Conservation (phyloP, 1,140 invertebrate species). For the Ganaspis sp. region DNA sequence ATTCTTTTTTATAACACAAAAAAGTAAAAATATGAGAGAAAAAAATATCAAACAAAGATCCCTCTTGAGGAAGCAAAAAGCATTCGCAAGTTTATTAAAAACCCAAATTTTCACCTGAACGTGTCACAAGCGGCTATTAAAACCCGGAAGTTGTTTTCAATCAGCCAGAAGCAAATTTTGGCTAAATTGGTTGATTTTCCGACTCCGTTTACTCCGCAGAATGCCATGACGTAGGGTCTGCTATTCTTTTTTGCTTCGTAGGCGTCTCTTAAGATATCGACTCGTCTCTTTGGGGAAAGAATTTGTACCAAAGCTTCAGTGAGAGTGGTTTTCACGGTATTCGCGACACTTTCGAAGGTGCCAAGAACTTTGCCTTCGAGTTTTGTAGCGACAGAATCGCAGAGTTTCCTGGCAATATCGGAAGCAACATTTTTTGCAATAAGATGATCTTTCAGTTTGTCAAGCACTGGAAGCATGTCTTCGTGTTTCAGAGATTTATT, state of each 20-base stretch:
- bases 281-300: constrained; percentile 93
- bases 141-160: constrained; percentile 97
- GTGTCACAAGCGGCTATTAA: constrained; percentile 99
- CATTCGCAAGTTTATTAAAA: no score
- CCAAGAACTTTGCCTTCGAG: constrained; percentile 96
- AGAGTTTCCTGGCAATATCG: constrained; percentile 96
- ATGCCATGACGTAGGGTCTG: constrained; percentile 96
- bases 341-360: constrained; percentile 93
- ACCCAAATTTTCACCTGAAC: constrained; percentile 80
- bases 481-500: constrained; percentile 85
- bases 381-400: constrained; percentile 94
- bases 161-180: constrained; percentile 99
- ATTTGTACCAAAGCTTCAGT: constrained; percentile 93
- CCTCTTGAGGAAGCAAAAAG: no score
- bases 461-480: constrained; percentile 90
- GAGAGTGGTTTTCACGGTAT: constrained; percentile 88
- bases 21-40: no score
- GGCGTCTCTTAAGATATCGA: constrained; percentile 98
- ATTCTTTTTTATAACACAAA: no score
- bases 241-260: constrained; percentile 88
- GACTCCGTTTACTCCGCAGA: constrained; percentile 99
- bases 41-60: no score
- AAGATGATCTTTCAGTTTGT: constrained; percentile 97
- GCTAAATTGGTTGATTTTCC: constrained; percentile 99
- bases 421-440: constrained; percentile 98